Evolutionary conservation across 2,113 vertebrate species (phyloP).

Genomic region (Hucho hucho): DNA sequence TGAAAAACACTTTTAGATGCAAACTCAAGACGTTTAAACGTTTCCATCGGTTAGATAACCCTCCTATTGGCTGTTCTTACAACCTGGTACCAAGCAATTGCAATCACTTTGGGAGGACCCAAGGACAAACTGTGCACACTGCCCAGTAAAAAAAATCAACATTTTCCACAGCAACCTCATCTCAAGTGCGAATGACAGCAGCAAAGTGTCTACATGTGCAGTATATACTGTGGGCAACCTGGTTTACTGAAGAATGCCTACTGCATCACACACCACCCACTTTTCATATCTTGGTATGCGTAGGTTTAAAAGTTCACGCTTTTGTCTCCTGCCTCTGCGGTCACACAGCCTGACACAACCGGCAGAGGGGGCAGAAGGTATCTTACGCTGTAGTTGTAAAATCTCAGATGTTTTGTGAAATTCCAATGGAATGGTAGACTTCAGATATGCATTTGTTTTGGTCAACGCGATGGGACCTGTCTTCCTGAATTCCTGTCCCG

Average conservation of each 20-base stretch:
- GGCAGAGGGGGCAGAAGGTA: background rate
- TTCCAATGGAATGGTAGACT: slow-evolving; percentile 9
- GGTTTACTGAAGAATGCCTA: background rate
- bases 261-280: background rate
- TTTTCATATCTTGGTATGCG: background rate
- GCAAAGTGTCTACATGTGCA: background rate
- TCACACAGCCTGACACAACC: background rate
- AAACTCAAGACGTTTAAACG: background rate
- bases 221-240: background rate
- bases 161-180: background rate
- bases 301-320: background rate
- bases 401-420: background rate
- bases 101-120: background rate
- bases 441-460: slow-evolving; percentile 40
- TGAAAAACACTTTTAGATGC: no score
- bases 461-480: slow-evolving; percentile 33
- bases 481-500: slow-evolving; percentile 36
- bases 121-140: background rate
- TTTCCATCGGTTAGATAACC: background rate
- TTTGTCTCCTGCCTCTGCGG: background rate
- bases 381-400: background rate
- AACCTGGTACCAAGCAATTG: background rate
- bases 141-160: background rate
- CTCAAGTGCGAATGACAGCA: background rate
- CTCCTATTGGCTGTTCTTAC: background rate